A percentile compares a stretch with the other conserved stretches of the same genome.
Evolutionary conservation across 2,113 vertebrate genomes (phyloP).

Genomic region (Cheirogaleus medius): DNA sequence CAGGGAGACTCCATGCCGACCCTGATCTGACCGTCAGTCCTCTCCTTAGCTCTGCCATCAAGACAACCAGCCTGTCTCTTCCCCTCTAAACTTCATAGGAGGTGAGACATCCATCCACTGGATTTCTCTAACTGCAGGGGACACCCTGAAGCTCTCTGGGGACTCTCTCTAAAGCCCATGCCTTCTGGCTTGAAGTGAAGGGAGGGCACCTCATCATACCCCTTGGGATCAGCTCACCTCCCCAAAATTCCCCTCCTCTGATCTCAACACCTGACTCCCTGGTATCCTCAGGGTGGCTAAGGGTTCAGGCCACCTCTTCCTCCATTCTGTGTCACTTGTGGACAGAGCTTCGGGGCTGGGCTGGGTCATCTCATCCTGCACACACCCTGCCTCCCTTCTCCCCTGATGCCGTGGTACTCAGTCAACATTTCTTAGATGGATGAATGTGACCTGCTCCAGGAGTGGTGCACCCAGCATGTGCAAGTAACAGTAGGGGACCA

Average conservation of each 20-base stretch:
- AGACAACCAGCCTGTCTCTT: no score
- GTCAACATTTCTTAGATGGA: background rate
- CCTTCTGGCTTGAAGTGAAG: background rate
- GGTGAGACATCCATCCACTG: no score
- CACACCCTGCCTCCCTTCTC: background rate
- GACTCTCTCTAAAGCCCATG: background rate
- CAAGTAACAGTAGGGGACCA: background rate
- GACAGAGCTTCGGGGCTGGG: background rate
- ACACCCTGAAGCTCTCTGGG: background rate
- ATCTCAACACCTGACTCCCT: background rate
- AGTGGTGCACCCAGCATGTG: rapidly evolving
- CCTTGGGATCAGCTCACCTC: background rate
- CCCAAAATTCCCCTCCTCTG: background rate
- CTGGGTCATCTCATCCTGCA: background rate
- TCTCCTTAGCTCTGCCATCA: background rate
- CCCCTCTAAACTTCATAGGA: background rate
- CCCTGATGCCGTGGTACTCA: background rate
- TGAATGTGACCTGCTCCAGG: background rate
- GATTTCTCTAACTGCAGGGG: background rate
- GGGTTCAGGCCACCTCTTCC: background rate
- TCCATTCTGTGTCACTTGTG: background rate
- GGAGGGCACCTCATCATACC: rapidly evolving
- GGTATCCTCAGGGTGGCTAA: background rate
- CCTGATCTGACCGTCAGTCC: background rate
- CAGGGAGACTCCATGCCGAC: rapidly evolving